A percentile compares a stretch with the other conserved stretches of the same genome.
Evolutionary conservation across 2,797 vertebrate species (phyloP).

Genomic region (Rhinatrema bivittatum): DNA sequence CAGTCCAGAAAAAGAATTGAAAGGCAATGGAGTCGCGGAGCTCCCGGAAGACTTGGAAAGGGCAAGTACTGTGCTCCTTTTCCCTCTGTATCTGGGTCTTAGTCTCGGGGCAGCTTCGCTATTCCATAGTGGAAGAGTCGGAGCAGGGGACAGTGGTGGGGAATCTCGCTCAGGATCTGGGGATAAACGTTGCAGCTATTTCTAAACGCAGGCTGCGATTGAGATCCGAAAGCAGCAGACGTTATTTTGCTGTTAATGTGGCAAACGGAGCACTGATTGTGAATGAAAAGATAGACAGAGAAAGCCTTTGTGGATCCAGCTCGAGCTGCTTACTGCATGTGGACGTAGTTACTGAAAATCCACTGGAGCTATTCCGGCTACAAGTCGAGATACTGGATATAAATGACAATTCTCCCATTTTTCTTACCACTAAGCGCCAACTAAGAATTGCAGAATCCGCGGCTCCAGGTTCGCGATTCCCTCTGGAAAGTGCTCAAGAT

Average conservation of each 20-base stretch:
- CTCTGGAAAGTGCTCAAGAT: slow-evolving; percentile 87
- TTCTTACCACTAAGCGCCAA: slow-evolving; percentile 68
- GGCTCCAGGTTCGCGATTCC: slow-evolving; percentile 69
- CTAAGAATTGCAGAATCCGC: slow-evolving; percentile 84
- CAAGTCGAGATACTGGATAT: slow-evolving; percentile 83
- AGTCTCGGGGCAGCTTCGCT: slow-evolving; percentile 75
- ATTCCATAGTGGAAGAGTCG: slow-evolving; percentile 82
- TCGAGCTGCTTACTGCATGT: slow-evolving; percentile 68
- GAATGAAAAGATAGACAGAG: slow-evolving; percentile 80
- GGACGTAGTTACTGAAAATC: slow-evolving; percentile 74
- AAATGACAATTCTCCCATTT: slow-evolving; percentile 89
- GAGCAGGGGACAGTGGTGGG: slow-evolving; percentile 80
- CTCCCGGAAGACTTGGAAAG: slow-evolving; percentile 68
- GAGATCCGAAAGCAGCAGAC: slow-evolving; percentile 63
- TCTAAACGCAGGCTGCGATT: slow-evolving; percentile 66
- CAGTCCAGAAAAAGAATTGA: slow-evolving; percentile 25
- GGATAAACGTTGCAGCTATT: slow-evolving; percentile 66
- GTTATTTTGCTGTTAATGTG: slow-evolving; percentile 78
- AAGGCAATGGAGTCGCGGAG: slow-evolving; percentile 46
- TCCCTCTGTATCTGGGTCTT: slow-evolving; percentile 65
- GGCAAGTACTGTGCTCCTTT: slow-evolving; percentile 79
- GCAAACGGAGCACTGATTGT: slow-evolving; percentile 72
- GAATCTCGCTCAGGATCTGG: slow-evolving; percentile 79
- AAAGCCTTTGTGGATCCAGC: slow-evolving; percentile 72
- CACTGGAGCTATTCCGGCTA: slow-evolving; percentile 73